Evolutionary conservation across 2,888 invertebrate genomes (phyloP).

Genomic region (Stegophylla sp.): DNA sequence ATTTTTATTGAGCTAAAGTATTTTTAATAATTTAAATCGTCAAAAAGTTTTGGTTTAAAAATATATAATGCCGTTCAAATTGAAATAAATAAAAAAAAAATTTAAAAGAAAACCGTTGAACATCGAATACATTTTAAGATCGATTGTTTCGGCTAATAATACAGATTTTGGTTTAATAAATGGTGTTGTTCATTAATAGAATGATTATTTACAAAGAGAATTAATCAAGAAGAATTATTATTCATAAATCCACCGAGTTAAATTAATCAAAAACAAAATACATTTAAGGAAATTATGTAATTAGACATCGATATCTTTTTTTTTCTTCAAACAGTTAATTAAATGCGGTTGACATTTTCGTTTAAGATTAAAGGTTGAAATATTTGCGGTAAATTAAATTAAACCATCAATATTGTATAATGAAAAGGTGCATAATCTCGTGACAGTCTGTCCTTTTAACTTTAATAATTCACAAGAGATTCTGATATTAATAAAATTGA

Average conservation of each 20-base stretch:
- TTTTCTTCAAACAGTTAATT: not conserved
- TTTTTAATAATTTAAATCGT: no score
- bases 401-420: not conserved
- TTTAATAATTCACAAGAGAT: not conserved
- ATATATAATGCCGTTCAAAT: not conserved
- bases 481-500: not conserved
- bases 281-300: not conserved
- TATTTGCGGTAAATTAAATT: no score
- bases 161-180: not conserved
- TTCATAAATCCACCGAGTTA: not conserved
- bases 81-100: not conserved
- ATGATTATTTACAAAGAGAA: not conserved
- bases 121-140: not conserved
- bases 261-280: not conserved
- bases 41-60: not conserved
- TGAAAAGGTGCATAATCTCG: not conserved
- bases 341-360: not conserved
- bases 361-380: no score
- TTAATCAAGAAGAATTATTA: constrained; percentile 10
- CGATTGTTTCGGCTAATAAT: not conserved
- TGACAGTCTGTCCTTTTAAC: not conserved
- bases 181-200: not conserved
- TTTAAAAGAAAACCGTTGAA: not conserved
- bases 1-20: not conserved
- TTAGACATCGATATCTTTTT: not conserved